phyloP scores from a whole-genome alignment of 2,888 invertebrate species.

The Gibbula magus region DNA sequence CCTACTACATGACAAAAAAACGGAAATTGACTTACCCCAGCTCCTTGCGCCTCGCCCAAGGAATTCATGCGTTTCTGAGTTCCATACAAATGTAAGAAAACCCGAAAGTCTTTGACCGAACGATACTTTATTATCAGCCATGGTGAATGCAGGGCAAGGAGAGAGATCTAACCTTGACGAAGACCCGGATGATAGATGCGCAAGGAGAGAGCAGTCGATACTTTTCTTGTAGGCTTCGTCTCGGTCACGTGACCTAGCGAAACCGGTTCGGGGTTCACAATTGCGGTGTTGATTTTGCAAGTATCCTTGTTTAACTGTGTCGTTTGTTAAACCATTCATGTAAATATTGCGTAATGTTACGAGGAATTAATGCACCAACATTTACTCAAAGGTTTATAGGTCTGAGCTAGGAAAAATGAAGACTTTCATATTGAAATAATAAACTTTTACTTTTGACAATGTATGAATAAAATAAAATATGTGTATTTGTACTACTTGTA shows the following conservation, averaged over 20 bases:
- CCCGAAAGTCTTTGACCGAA: constrained; percentile 49
- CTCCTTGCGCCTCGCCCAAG: constrained; percentile 92
- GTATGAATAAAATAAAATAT: too few species aligned
- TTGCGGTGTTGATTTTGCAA: too few species aligned
- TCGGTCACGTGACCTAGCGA: neutral
- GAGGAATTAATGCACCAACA: too few species aligned
- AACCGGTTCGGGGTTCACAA: neutral
- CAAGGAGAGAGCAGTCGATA: constrained; percentile 20
- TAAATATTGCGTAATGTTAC: too few species aligned
- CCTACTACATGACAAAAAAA: too few species aligned
- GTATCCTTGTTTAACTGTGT: too few species aligned
- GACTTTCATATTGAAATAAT: too few species aligned
- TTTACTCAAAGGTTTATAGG: too few species aligned
- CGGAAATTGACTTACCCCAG: constrained; percentile 79
- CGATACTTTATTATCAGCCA: constrained; percentile 34
- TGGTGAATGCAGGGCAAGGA: constrained; percentile 4
- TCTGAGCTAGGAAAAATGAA: too few species aligned
- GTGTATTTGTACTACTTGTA: too few species aligned
- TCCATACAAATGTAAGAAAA: constrained; percentile 84
- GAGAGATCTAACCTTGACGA: constrained; percentile 26
- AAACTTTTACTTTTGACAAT: too few species aligned
- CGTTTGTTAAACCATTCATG: too few species aligned
- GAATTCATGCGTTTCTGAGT: constrained; percentile 92
- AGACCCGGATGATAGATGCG: constrained; percentile 18
- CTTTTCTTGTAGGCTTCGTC: neutral